Percentiles rank a stretch among this genome's conserved stretches.
These are phyloP conservation scores for Drosophila meridionalis DNA, from an alignment of 2,888 invertebrate genomes.

Conservation along the genomic window DNA sequence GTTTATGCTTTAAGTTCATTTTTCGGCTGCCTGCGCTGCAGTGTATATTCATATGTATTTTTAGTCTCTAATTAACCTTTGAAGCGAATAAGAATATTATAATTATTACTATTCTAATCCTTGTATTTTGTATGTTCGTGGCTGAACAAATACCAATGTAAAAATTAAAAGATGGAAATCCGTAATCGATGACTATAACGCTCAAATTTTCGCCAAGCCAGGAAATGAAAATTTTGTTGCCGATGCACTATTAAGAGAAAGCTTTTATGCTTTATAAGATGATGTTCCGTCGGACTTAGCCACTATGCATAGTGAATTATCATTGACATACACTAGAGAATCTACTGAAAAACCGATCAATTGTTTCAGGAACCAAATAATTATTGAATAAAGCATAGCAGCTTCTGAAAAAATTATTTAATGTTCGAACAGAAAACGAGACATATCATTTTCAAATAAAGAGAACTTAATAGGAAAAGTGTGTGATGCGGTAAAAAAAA, in stretches of 20 bases:
- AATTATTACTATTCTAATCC: too few relatives aligned
- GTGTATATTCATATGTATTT: too few relatives aligned
- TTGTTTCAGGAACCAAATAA: neutral
- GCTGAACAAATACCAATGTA: too few relatives aligned
- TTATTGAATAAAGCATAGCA: neutral
- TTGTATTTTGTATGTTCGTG: too few relatives aligned
- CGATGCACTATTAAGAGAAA: neutral
- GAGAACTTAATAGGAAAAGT: neutral
- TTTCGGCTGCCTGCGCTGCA: too few relatives aligned
- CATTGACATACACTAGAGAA: slow-evolving; percentile 1
- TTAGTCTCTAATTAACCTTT: too few relatives aligned
- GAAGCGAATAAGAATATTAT: too few relatives aligned
- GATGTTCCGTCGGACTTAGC: neutral
- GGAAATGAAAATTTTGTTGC: too few relatives aligned
- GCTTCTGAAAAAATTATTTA: neutral
- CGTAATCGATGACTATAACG: too few relatives aligned
- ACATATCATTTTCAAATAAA: neutral
- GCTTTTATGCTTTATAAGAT: neutral
- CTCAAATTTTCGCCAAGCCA: too few relatives aligned
- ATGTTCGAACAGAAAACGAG: neutral
- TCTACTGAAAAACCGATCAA: neutral
- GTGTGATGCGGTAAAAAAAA: neutral
- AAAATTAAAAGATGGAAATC: too few relatives aligned
- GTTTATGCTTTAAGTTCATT: too few relatives aligned
- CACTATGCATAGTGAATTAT: neutral